A percentile compares a stretch with the other conserved stretches of the same genome.
Evolutionary conservation across 2,797 vertebrate species (phyloP).

Genomic region (Cyclura pinguis): DNA sequence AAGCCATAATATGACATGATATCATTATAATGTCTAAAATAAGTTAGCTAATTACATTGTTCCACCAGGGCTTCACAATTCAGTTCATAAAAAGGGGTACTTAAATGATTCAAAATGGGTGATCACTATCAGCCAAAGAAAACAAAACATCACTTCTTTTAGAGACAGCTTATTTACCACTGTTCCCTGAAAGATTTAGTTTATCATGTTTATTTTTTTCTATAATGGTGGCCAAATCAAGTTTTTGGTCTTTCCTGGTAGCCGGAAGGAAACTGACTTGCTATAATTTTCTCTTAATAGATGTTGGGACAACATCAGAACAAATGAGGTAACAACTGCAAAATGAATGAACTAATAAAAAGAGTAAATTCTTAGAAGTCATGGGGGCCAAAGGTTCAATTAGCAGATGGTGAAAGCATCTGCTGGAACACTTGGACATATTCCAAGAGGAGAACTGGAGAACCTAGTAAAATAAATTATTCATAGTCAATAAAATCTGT

Average conservation of each 20-base stretch:
- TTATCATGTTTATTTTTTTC: conserved; percentile 1
- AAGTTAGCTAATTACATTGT: conserved; percentile 27
- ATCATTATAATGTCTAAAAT: conserved; percentile 41
- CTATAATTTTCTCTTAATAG: conserved; percentile 30
- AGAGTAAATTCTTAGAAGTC: conserved; percentile 36
- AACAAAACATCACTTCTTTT: conserved; percentile 8
- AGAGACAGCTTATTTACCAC: neutral
- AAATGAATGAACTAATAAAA: conserved; percentile 27
- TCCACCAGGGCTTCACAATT: conserved; percentile 18
- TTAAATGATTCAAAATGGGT: conserved; percentile 13
- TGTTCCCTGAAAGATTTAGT: neutral
- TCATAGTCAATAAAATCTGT: conserved; percentile 35
- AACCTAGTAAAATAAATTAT: conserved; percentile 53
- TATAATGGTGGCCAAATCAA: neutral
- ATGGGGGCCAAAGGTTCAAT: conserved; percentile 8
- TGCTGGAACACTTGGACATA: conserved; percentile 37
- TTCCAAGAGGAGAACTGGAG: conserved; percentile 49
- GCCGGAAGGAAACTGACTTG: conserved; percentile 8
- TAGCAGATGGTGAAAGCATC: conserved; percentile 30
- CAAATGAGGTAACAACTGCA: conserved; percentile 25
- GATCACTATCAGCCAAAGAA: conserved; percentile 15
- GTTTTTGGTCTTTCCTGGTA: neutral
- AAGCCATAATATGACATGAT: conserved; percentile 35
- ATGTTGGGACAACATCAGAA: conserved; percentile 30
- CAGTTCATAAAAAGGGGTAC: conserved; percentile 12